Percentiles rank a stretch among this genome's conserved stretches.
Conservation (phyloP, 92 coral and sea anemone genomes). For the Zoanthus gigantus region DNA sequence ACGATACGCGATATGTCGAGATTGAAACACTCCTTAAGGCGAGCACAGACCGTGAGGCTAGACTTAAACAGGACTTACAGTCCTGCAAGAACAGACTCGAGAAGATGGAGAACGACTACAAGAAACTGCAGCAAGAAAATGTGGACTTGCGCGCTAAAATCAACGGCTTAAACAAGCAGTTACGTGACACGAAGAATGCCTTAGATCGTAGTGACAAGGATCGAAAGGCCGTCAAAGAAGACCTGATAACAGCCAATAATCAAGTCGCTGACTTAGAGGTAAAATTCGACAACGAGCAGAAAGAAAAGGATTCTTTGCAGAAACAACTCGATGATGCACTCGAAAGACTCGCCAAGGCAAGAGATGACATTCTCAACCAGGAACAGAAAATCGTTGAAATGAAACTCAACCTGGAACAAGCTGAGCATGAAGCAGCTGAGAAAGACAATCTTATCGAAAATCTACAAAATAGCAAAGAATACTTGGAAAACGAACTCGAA, state of each 20-base stretch:
- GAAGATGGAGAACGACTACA: conserved; percentile 81
- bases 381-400: conserved; percentile 82
- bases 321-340: conserved; percentile 79
- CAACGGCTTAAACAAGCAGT: conserved; percentile 72
- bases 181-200: conserved; percentile 78
- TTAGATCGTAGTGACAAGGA: conserved; percentile 82
- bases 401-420: conserved; percentile 80
- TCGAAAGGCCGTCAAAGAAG: conserved; percentile 74
- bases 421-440: conserved; percentile 76
- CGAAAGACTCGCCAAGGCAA: conserved; percentile 78
- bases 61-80: conserved; percentile 83
- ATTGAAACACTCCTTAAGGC: conserved; percentile 90
- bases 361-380: conserved; percentile 77
- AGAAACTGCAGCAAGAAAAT: conserved; percentile 82
- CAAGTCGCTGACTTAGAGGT: conserved; percentile 82
- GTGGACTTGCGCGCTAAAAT: conserved; percentile 84
- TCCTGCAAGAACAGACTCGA: conserved; percentile 79
- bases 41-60: conserved; percentile 82
- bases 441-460: conserved; percentile 82
- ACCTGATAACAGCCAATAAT: conserved; percentile 72
- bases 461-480: conserved; percentile 78
- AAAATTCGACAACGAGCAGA: conserved; percentile 66
- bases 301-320: conserved; percentile 81
- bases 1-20: conserved; percentile 85
- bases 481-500: conserved; percentile 78